phyloP scores from a whole-genome alignment of 2,797 vertebrate genomes.

The Tinamus major region DNA sequence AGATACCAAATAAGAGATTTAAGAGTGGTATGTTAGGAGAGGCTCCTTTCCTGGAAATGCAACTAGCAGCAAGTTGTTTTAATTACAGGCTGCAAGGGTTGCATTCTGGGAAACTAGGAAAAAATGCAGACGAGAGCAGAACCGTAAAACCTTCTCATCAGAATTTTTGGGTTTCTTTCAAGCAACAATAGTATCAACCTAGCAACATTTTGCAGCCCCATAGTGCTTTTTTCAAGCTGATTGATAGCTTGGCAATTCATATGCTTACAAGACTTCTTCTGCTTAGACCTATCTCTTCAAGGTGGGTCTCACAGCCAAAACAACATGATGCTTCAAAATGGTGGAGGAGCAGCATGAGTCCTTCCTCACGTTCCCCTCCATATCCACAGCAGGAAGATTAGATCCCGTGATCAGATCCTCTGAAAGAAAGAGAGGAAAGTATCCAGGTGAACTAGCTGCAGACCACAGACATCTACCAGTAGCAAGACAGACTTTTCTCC shows the following conservation, averaged over 20 bases:
- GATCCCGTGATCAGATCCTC: background rate
- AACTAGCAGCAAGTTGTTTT: constrained; percentile 65
- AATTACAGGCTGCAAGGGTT: constrained; percentile 48
- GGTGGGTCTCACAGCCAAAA: background rate
- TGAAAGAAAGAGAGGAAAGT: background rate
- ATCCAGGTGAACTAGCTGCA: background rate
- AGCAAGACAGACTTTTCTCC: background rate
- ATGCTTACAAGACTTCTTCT: background rate
- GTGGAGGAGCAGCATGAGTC: background rate
- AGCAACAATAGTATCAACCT: background rate
- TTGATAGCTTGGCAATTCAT: background rate
- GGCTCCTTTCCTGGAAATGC: constrained; percentile 45
- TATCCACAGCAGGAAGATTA: background rate
- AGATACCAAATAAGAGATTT: background rate
- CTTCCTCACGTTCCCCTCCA: background rate
- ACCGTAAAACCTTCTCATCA: background rate
- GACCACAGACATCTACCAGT: background rate
- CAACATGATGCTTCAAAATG: background rate
- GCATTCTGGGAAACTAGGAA: constrained; percentile 12
- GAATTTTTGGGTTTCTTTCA: constrained; percentile 26
- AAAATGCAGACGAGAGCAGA: background rate
- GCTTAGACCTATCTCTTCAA: background rate
- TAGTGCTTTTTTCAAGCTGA: background rate
- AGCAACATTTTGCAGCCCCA: background rate
- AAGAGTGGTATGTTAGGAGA: constrained; percentile 33